phyloP scores from a whole-genome alignment of 2,797 vertebrate genomes.

The Tokudaia tokunoshimensis region DNA sequence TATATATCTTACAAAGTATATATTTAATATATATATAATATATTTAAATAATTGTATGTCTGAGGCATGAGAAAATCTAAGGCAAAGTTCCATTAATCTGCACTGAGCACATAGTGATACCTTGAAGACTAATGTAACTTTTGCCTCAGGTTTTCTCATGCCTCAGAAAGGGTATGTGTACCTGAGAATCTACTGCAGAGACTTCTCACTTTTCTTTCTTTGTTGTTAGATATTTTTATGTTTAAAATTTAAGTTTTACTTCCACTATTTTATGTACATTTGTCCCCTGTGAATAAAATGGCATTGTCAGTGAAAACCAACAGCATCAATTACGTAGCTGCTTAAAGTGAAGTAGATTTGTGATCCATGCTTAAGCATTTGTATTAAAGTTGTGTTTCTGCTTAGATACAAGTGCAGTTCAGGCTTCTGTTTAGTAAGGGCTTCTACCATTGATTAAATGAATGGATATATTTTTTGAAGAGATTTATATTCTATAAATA shows the following conservation, averaged over 20 bases:
- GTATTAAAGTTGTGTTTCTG: background rate
- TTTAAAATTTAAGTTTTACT: background rate
- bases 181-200: too few relatives aligned
- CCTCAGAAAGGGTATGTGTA: background rate
- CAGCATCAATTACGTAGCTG: background rate
- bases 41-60: background rate
- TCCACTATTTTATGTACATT: background rate
- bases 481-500: slow-evolving; percentile 92
- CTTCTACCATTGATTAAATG: slow-evolving; percentile 84
- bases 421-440: background rate
- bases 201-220: background rate
- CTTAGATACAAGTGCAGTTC: too few relatives aligned
- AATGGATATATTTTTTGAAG: slow-evolving; percentile 90
- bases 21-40: too few relatives aligned
- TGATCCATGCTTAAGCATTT: background rate
- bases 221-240: background rate
- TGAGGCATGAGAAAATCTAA: background rate
- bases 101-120: too few relatives aligned
- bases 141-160: too few relatives aligned
- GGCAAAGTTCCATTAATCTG: background rate
- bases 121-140: too few relatives aligned
- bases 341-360: background rate
- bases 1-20: background rate
- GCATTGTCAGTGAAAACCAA: background rate
- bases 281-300: background rate